These are phyloP conservation scores for Nipponia nippon DNA, from an alignment of 2,113 vertebrate species.

Conservation along the genomic window DNA sequence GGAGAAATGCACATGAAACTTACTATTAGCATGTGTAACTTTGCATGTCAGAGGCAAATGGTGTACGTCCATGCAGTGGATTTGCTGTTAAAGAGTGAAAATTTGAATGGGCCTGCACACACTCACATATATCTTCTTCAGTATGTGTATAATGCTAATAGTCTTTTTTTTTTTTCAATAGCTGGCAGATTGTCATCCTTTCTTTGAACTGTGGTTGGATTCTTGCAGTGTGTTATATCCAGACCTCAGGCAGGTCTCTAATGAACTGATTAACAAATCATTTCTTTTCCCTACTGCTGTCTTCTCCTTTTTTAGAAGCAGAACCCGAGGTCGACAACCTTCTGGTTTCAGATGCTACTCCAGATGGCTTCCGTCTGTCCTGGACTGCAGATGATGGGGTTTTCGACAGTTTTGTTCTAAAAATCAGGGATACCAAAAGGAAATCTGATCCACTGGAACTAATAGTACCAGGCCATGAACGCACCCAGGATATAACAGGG, in stretches of 20 bases:
- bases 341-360: constrained; percentile 81
- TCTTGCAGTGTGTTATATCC: constrained; percentile 3
- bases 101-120: constrained; percentile 36
- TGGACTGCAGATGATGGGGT: constrained; percentile 88
- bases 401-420: constrained; percentile 92
- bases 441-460: constrained; percentile 79
- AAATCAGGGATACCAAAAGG: constrained; percentile 79
- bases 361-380: constrained; percentile 83
- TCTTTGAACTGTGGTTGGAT: constrained; percentile 48
- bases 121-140: not conserved
- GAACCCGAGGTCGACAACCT: constrained; percentile 91
- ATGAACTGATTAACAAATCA: not conserved
- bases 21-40: constrained; percentile 70
- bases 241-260: constrained; percentile 8
- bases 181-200: constrained; percentile 48
- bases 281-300: constrained; percentile 47
- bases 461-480: constrained; percentile 79
- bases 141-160: not conserved
- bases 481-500: constrained; percentile 76
- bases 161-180: not conserved
- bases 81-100: constrained; percentile 45
- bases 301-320: constrained; percentile 78
- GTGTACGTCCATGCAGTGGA: constrained; percentile 34
- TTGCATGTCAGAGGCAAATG: constrained; percentile 36
- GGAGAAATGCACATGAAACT: constrained; percentile 53